These are phyloP conservation scores for Pundamilia nyererei DNA, from an alignment of 2,113 vertebrate genomes.

Conservation along the genomic window DNA sequence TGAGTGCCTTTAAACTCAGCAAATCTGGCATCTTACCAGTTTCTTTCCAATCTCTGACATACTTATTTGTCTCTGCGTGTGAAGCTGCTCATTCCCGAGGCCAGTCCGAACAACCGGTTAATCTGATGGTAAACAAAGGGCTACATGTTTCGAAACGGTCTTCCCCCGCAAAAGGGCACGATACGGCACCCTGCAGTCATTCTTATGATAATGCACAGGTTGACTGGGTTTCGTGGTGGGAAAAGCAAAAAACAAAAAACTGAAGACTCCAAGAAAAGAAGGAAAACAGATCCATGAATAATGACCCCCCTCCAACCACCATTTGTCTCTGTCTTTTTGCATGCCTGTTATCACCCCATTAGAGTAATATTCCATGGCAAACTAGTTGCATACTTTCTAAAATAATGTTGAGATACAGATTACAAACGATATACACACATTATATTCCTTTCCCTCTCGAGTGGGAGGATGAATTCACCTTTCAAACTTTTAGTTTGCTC, in stretches of 20 bases:
- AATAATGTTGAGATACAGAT: neutral
- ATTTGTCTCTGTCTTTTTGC: neutral
- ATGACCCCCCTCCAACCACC: neutral
- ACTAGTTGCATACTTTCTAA: neutral
- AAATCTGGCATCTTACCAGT: neutral
- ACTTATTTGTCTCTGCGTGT: conserved; percentile 24
- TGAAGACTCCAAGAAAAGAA: neutral
- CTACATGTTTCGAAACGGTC: conserved; percentile 44
- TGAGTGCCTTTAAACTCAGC: neutral
- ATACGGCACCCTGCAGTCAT: neutral
- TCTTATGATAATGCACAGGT: conserved; percentile 52
- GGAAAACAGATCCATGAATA: neutral
- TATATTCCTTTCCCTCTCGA: neutral
- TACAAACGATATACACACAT: neutral
- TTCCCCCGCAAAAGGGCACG: neutral
- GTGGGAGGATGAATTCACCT: neutral
- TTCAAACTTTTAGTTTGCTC: conserved; percentile 23
- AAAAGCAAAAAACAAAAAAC: neutral
- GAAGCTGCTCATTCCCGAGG: conserved; percentile 22
- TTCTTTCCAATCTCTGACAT: neutral
- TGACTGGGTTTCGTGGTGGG: neutral
- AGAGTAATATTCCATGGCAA: neutral
- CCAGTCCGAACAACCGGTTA: conserved; percentile 62
- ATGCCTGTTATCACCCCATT: neutral
- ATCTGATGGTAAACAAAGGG: conserved; percentile 60